Base-by-base conservation (phyloP, 2,888 invertebrate species). In the Epistrophe grossulariae region DNA sequence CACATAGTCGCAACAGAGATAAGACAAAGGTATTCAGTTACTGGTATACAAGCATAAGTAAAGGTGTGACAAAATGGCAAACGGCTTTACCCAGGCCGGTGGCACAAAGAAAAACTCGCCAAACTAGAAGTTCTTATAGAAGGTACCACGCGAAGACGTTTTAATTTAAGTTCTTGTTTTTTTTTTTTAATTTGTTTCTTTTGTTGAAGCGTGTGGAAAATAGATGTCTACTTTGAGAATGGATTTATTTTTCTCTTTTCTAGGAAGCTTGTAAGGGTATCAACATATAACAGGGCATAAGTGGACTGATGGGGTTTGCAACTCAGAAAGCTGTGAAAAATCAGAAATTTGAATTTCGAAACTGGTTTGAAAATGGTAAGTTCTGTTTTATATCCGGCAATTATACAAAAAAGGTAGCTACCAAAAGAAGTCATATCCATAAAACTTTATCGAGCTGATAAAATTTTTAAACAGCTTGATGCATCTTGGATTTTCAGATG, bases 21-120 rank as follows among this genome's bases (percentile, higher is more conserved):
- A 79, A 76, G 55, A 72, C 59, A 80, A 68, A 68, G 45, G 71
- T 76, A 77, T 60, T 52, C 48, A 35, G 57, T 50, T 62, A 35
- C 50, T 8, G 19, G 57, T n/a, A 64, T 71, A 19, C 38, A 17
- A 28, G 13, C 50, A 19, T 45, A 17, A 28, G 13, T 43, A 15
- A 62, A 73, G 82, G 82, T 83, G 72, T 78, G 82, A 78, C 82
- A 78, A 73, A 73, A 73, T 82, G 72, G 66, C 60, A 43, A 78
- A 52, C 31, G 35, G 45, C 71, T 66, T 66, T 77, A 71, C n/a
- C n/a, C n/a, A n/a, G n/a, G 50, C 45, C n/a, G 31, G 71, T 62
- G 62, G 52, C 71, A 45, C 15, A 40, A 52, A 68, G 50, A 68
- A 78, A 60, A 78, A 78, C 78, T 71, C 10, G 70, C 45, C 52